A percentile compares a stretch with the other conserved stretches of the same genome.
phyloP scores from a whole-genome alignment of 2,113 vertebrate species.

The Microcebus ravelobensis region DNA sequence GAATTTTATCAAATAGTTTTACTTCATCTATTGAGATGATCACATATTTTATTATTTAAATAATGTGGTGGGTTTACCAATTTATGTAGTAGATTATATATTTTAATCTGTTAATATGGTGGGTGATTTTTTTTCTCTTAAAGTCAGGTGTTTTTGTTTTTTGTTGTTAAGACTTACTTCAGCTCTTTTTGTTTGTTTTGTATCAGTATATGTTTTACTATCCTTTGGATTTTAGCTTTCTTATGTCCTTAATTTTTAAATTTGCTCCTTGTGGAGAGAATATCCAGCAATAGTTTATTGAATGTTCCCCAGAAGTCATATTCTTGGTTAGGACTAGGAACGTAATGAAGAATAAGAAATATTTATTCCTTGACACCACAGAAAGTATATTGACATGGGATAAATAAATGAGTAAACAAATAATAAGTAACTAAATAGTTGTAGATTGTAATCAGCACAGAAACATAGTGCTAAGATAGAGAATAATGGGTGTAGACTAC shows the following conservation, averaged over 20 bases:
- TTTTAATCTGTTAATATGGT: not conserved
- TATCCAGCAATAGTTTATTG: not conserved
- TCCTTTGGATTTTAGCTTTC: not conserved
- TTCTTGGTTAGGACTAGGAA: not conserved
- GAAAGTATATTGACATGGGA: not conserved
- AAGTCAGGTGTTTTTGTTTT: not conserved
- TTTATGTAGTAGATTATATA: not conserved
- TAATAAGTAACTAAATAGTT: not conserved
- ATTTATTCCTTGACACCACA: not conserved
- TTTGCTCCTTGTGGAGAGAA: not conserved
- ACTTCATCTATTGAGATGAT: not conserved
- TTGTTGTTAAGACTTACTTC: not conserved
- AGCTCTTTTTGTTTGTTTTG: not conserved
- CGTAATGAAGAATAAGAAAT: not conserved
- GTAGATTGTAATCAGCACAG: not conserved
- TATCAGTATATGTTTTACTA: not conserved
- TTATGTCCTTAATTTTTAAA: not conserved
- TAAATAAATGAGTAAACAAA: not conserved
- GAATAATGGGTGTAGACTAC: not conserved
- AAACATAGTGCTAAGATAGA: not conserved
- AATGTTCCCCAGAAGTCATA: not conserved
- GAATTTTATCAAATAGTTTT: conserved; percentile 13
- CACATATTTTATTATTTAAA: not conserved
- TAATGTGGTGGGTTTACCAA: not conserved
- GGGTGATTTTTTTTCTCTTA: not conserved